phyloP scores from a whole-genome alignment of 2,888 invertebrate species.

The Cephus pygmeus region DNA sequence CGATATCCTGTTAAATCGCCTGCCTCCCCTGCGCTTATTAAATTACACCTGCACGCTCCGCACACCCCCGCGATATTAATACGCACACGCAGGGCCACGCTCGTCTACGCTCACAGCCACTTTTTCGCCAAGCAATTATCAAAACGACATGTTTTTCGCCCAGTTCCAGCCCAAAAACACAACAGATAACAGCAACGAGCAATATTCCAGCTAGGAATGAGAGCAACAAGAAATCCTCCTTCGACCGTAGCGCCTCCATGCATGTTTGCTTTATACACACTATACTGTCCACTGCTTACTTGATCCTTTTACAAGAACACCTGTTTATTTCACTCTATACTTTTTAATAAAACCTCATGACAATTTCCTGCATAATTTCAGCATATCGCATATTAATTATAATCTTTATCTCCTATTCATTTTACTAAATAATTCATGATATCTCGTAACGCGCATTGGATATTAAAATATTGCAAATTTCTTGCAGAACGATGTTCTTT shows the following conservation, averaged over 20 bases:
- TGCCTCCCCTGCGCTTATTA: slow-evolving; percentile 53
- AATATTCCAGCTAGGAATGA: slow-evolving; percentile 55
- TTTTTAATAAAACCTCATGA: neutral
- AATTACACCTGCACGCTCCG: slow-evolving; percentile 45
- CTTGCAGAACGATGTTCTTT: neutral
- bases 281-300: neutral
- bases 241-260: slow-evolving; percentile 4
- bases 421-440: neutral
- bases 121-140: slow-evolving; percentile 32
- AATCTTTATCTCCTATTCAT: neutral
- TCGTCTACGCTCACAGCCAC: slow-evolving; percentile 20
- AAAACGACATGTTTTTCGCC: slow-evolving; percentile 49
- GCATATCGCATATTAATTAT: neutral
- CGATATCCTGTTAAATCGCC: slow-evolving; percentile 61
- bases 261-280: neutral
- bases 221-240: slow-evolving; percentile 46
- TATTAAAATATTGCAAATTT: neutral
- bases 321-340: neutral
- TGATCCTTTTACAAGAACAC: neutral
- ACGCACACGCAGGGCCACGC: slow-evolving; percentile 21
- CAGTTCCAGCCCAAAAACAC: slow-evolving; percentile 55
- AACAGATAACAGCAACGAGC: slow-evolving; percentile 58
- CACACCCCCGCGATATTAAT: slow-evolving; percentile 19
- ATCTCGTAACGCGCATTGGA: neutral
- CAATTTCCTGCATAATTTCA: neutral